Evolutionary conservation across 2,113 vertebrate genomes (phyloP), one percentile per base, ranked within the genome.

Genomic region (Caranx ignobilis): DNA sequence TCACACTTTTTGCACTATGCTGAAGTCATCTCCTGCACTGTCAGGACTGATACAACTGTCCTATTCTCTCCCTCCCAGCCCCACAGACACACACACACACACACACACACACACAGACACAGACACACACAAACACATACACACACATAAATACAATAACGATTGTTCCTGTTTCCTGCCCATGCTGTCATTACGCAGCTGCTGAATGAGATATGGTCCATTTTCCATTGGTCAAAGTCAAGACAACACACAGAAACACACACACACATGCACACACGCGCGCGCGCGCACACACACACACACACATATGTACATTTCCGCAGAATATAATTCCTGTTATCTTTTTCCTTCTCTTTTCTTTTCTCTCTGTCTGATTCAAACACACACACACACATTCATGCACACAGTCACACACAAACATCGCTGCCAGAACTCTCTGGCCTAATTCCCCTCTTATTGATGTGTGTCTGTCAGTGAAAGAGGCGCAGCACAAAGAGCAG

Each of bases 131-230:
- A 45, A 84, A 81, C 76, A 76, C 66, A 59, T 59, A 66, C 59
- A 69, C 64, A 86, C 70, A 85, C 32, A 83, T n/a, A 87, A 71
- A 80, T 75, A 91, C 90, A 94, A 92, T 91, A 90, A 88, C 79
- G 71, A 91, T 91, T 93, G 91, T 93, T 87, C 88, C 84, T 85
- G 86, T 89, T 94, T 94, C 92, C 93, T 91, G 88, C 71, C 68
- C 21, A 26, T 87, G 75, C 81, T 87, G 83, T 88, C 77, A 84
- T 84, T 73, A 69, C 69, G 55, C 85, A 86, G 89, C 90, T 89
- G 92, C 79, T 81, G 88, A 89, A 86, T 83, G 89, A 91, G 89
- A 92, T 92, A 86, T 62, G 67, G 68, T 87, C 64, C 82, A 57
- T 39, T 88, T 90, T 90, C 71, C 64, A 82, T 68, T 6, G 2